These are phyloP conservation scores for Xanthorhoe designata DNA, from an alignment of 2,888 invertebrate genomes.

Conservation along the genomic window DNA sequence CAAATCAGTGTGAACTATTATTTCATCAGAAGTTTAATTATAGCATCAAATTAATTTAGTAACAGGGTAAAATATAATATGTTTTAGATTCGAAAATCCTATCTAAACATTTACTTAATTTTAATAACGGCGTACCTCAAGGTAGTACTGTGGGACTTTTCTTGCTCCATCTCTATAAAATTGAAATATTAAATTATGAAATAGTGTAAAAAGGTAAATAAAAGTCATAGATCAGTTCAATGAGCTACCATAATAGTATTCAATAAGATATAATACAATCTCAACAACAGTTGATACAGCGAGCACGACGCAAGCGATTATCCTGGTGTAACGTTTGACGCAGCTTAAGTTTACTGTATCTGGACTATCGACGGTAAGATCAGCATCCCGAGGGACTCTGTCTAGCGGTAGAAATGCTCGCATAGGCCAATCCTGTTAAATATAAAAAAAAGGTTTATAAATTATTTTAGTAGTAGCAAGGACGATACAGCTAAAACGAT, in stretches of 20 bases:
- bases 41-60: no score
- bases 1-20: neutral
- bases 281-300: slow-evolving; percentile 64
- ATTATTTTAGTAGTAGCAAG: no score
- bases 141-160: neutral
- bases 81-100: no score
- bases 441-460: neutral
- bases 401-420: slow-evolving; percentile 55
- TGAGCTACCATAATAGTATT: slow-evolving; percentile 42
- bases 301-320: slow-evolving; percentile 60
- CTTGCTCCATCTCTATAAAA: neutral
- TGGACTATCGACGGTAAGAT: slow-evolving; percentile 13
- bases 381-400: slow-evolving; percentile 53
- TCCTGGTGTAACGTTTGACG: slow-evolving; percentile 65
- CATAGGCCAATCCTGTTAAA: slow-evolving; percentile 63
- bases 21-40: no score
- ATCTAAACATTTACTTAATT: neutral
- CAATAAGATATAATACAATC: slow-evolving; percentile 64
- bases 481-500: no score
- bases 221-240: slow-evolving; percentile 14
- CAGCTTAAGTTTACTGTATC: slow-evolving; percentile 39
- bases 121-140: neutral
- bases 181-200: neutral
- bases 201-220: neutral
- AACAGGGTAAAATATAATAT: no score